These are phyloP conservation scores for Beris chalybata DNA, from an alignment of 2,888 invertebrate species.

Conservation along the genomic window DNA sequence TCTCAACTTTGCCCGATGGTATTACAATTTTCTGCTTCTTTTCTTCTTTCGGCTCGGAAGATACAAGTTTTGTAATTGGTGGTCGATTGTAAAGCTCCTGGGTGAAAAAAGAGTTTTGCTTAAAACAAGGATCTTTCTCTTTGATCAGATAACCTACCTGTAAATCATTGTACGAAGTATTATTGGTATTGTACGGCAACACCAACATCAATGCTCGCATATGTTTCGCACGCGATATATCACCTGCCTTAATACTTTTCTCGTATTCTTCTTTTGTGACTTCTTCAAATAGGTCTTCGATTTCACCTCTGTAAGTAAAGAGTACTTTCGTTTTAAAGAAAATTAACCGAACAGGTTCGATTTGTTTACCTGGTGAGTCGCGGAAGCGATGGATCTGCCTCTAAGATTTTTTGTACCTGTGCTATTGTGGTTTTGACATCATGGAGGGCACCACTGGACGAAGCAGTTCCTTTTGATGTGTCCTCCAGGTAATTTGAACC, in stretches of 20 bases:
- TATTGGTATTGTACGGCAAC: conserved; percentile 54
- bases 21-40: conserved; percentile 49
- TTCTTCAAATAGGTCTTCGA: conserved; percentile 56
- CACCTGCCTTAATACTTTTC: conserved; percentile 53
- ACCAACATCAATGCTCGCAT: conserved; percentile 56
- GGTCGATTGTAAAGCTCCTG: conserved; percentile 54
- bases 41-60: conserved; percentile 48
- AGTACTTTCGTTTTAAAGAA: not conserved
- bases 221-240: conserved; percentile 53
- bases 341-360: not conserved
- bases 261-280: conserved; percentile 55
- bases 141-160: conserved; percentile 44
- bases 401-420: conserved; percentile 54
- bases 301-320: conserved; percentile 50
- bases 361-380: conserved; percentile 51
- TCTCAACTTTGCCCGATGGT: conserved; percentile 46
- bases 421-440: conserved; percentile 53
- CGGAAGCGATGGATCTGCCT: conserved; percentile 52
- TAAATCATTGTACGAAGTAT: conserved; percentile 51
- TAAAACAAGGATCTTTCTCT: conserved; percentile 8
- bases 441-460: not conserved
- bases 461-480: not conserved
- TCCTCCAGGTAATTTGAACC: conserved; percentile 7
- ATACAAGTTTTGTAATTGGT: conserved; percentile 52
- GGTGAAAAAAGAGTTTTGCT: not conserved